phyloP scores from a whole-genome alignment of 2,113 vertebrate species.

The Campylomormyrus tamandua region DNA sequence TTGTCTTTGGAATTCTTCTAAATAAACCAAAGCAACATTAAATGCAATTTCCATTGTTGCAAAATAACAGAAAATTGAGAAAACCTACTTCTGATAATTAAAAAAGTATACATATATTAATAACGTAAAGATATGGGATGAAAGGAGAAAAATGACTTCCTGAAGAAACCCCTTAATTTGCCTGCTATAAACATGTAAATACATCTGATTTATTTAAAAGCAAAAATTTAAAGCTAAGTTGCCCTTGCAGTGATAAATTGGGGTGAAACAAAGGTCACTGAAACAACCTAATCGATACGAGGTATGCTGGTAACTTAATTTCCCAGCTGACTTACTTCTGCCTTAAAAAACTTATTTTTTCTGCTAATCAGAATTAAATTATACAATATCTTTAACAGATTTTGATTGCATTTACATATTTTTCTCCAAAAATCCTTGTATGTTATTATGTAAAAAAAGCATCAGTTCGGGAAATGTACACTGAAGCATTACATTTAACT shows the following conservation, averaged over 20 bases:
- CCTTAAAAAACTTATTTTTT: background rate
- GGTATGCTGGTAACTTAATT: background rate
- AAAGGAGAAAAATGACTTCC: background rate
- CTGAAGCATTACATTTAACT: background rate
- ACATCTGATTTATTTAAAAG: background rate
- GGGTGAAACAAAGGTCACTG: background rate
- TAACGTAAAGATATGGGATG: background rate
- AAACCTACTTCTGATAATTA: background rate
- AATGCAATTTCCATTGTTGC: background rate
- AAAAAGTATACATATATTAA: background rate
- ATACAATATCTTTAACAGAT: background rate
- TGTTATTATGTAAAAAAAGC: background rate
- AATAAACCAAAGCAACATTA: background rate
- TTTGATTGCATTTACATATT: background rate
- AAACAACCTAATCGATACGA: background rate
- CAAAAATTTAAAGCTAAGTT: background rate
- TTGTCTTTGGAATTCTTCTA: background rate
- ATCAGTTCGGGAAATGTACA: background rate
- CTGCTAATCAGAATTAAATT: background rate
- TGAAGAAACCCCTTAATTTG: conserved; percentile 24
- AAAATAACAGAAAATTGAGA: background rate
- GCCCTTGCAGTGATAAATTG: background rate
- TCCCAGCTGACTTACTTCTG: conserved; percentile 4
- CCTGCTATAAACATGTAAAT: conserved; percentile 25
- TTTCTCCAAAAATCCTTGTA: background rate